Evolutionary conservation across 2,888 invertebrate genomes (phyloP), one percentile per base, ranked within the genome.

Genomic region (Pammene fasciana): DNA sequence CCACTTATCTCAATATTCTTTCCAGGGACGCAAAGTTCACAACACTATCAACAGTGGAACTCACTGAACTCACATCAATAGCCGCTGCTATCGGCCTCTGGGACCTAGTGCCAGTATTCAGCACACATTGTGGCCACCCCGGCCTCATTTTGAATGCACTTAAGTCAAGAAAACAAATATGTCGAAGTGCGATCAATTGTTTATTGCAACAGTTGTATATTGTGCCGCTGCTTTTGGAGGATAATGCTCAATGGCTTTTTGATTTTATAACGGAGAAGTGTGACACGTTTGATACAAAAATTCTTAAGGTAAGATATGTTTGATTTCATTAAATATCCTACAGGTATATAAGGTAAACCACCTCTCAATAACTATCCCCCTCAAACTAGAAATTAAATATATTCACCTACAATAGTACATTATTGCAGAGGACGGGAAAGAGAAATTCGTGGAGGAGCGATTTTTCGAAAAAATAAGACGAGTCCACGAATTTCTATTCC

Each of bases 231-330:
- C 70, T 93, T 66, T 71, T 92, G 26, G 87, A 91, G 72, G 88
- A 89, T 86, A 86, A 90, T 81, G 80, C 93, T 76, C 89, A 93
- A 78, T 86, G 92, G 90, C 77, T 92, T 0, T 88, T 92, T 75
- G 90, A 93, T 74, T 94, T 93, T 78, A 86, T 95, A 34, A 83
- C 88, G 43, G 88, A 89, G 43, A 93, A 93, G 73, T 90, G 94
- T 64, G 82, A 89, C 46, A 83, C 88, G 50, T 92, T 94, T 70
- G 94, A 94, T 77, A 89, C 89, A 16, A 87, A 84, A 65, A 87
- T 94, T 75, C 85, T 94, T 65, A 94, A 94, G 91, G 95, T 94
- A 8, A 26, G 13, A 7, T n/a, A 0, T 43, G 3, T 56, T 14
- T 64, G 52, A 38, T 38, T 38, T 38, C 26, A 26, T 26, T 26